phyloP scores from a whole-genome alignment of 2,888 invertebrate species.

The Drosophila basisetae region DNA sequence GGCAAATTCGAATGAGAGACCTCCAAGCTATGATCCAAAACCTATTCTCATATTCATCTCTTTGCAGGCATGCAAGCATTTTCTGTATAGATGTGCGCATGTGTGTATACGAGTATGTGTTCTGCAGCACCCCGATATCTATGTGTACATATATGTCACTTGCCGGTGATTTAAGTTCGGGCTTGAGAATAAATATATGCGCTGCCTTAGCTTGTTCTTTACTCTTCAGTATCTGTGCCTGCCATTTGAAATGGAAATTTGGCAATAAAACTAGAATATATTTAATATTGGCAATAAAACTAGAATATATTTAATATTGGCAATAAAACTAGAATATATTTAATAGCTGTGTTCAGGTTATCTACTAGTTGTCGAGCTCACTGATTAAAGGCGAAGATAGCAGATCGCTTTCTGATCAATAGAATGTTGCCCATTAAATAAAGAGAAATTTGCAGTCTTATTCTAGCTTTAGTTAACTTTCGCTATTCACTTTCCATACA shows the following conservation, averaged over 20 bases:
- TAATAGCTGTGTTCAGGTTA: not conserved
- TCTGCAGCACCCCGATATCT: conserved; percentile 4
- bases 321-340: not conserved
- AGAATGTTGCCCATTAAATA: not conserved
- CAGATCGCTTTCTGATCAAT: not conserved
- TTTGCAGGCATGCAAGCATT: not conserved
- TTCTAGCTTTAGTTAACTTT: not conserved
- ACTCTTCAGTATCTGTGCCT: not conserved
- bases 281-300: not conserved
- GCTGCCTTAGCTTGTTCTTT: not conserved
- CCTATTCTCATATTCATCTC: not conserved
- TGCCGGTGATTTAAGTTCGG: not conserved
- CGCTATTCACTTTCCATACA: not conserved
- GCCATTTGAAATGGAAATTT: too few relatives aligned
- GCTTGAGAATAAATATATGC: not conserved
- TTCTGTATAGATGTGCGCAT: not conserved
- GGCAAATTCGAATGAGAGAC: not conserved
- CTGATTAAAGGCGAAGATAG: not conserved
- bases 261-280: not conserved
- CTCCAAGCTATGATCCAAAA: not conserved
- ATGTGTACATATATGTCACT: not conserved
- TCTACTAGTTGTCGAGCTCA: too few relatives aligned
- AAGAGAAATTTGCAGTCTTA: not conserved
- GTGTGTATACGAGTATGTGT: not conserved
- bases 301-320: not conserved